Percentiles rank a stretch among this genome's conserved stretches.
Conservation (phyloP, 2,888 invertebrate genomes). For the Melangyna quadrimaculata region DNA sequence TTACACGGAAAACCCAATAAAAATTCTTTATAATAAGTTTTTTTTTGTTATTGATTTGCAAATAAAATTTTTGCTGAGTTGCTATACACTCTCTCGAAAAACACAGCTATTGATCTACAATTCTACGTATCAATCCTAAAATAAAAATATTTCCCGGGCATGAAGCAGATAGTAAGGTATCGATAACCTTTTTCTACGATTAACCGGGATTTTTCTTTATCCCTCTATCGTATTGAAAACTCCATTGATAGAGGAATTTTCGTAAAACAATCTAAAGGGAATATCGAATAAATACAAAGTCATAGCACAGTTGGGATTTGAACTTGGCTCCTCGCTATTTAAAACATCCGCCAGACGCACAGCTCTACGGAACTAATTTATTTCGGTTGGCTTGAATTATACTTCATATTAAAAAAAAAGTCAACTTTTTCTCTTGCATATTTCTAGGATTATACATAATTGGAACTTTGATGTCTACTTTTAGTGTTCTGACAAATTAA, state of each 20-base stretch:
- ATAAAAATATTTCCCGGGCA: conserved; percentile 77
- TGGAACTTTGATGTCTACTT: background rate
- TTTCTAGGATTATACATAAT: conserved; percentile 18
- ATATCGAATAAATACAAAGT: background rate
- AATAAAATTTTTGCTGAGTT: no score
- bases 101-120: no score
- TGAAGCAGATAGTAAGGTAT: conserved; percentile 78
- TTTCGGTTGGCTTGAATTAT: no score
- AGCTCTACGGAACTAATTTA: background rate
- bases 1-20: no score
- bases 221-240: conserved; percentile 74
- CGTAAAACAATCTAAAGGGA: conserved; percentile 19
- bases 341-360: background rate
- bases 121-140: background rate
- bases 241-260: conserved; percentile 15
- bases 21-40: no score
- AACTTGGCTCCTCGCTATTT: conserved; percentile 8
- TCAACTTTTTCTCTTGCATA: conserved; percentile 20
- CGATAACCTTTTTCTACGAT: conserved; percentile 77
- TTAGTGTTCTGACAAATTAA: background rate
- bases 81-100: no score
- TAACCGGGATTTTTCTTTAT: conserved; percentile 77
- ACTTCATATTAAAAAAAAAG: background rate
- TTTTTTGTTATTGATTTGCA: no score
- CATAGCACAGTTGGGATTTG: background rate